Evolutionary conservation across 2,888 invertebrate species (phyloP), one percentile per base, ranked within the genome.

Genomic region (Lasiommata megera): DNA sequence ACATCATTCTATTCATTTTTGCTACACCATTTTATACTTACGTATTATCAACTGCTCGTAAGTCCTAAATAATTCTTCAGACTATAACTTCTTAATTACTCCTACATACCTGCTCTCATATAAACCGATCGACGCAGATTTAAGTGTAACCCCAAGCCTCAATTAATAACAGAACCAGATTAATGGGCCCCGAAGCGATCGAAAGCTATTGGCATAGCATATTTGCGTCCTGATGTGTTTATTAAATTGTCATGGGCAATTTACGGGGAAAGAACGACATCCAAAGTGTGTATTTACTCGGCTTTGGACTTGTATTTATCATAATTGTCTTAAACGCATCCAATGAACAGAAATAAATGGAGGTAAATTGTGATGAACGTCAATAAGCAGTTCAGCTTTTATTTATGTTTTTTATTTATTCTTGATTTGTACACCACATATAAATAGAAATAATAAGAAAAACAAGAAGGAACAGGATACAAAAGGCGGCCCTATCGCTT

Each of bases 171-270:
- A 71, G 68, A 74, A 79, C 82, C 81, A 84, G 85, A 88, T 87
- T 84, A 84, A 82, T 87, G 79, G 75, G 68, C 66, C 64, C 65
- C 72, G 82, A 82, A 79, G 71, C 75, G 80, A 82, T 84, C 82
- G 79, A 72, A 68, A 74, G 80, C 80, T 80, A 83, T 86, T 82
- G 84, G 82, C 81, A 79, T 82, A 81, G 76, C 81, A 75, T 44
- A 53, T 86, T 87, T 86, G 84, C 44, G 74, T 68, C 74, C 72
- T 86, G 85, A 87, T 86, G 86, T 86, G 84, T 88, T 82, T 88
- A 88, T 88, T 88, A 89, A 87, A 87, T 82, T 85, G 84, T 87
- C 84, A 71, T 76, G 76, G 73, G 77, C 81, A 77, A 88, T 87
- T 87, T 86, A 84, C 77, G 77, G 77, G 69, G 69, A 73, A 62